phyloP scores from a whole-genome alignment of 2,888 invertebrate genomes.

The Meteorus cinctellus region DNA sequence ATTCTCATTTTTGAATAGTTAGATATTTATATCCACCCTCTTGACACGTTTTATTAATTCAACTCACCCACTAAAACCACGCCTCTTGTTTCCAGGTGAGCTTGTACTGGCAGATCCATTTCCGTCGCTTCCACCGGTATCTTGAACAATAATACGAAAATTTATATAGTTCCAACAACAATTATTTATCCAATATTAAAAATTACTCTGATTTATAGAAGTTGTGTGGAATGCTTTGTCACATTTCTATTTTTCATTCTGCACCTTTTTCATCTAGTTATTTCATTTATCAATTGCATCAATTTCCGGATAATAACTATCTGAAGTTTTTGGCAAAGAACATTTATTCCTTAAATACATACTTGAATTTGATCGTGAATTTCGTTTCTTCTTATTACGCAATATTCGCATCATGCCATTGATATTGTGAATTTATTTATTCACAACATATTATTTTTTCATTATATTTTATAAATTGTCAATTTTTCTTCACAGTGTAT shows the following conservation, averaged over 20 bases:
- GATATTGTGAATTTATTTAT: neutral
- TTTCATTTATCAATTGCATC: too few relatives aligned
- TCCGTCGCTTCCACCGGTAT: constrained; percentile 80
- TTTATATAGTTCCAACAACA: constrained; percentile 15
- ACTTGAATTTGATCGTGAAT: constrained; percentile 48
- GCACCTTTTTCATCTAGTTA: too few relatives aligned
- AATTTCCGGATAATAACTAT: constrained; percentile 34
- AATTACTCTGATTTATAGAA: neutral
- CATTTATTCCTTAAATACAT: constrained; percentile 37
- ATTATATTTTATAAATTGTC: neutral
- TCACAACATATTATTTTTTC: constrained; percentile 7
- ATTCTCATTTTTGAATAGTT: constrained; percentile 6
- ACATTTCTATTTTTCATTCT: too few relatives aligned
- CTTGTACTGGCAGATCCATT: constrained; percentile 78
- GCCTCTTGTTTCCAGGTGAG: constrained; percentile 89
- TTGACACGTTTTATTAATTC: constrained; percentile 26
- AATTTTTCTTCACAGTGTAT: neutral
- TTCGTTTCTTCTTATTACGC: constrained; percentile 50
- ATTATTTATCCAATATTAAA: constrained; percentile 26
- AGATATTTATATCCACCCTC: constrained; percentile 25
- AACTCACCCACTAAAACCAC: constrained; percentile 90
- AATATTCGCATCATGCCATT: constrained; percentile 49
- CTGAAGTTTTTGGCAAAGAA: constrained; percentile 33
- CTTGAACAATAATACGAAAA: constrained; percentile 74
- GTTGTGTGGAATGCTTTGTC: too few relatives aligned